Conservation (phyloP, 2,888 invertebrate genomes). For the Laspeyria flexula region DNA sequence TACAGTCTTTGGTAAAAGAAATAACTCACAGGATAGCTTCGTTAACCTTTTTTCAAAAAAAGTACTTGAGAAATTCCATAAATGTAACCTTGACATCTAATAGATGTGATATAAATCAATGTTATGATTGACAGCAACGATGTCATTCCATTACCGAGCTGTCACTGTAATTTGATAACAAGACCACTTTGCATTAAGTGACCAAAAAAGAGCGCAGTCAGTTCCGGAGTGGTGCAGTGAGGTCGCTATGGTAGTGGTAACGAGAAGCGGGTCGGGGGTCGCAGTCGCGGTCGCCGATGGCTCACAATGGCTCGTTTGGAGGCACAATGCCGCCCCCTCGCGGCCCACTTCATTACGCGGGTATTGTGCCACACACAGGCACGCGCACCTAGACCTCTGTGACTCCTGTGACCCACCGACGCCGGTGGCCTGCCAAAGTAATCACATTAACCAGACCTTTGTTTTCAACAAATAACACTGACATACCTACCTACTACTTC, state of each 20-base stretch:
- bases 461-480: slow-evolving; percentile 39
- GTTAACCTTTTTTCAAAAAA: no score
- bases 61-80: no score
- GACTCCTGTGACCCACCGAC: slow-evolving; percentile 69
- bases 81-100: background rate
- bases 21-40: no score
- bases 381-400: slow-evolving; percentile 58
- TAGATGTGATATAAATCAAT: slow-evolving; percentile 18
- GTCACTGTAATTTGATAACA: slow-evolving; percentile 45
- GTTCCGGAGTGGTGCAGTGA: slow-evolving; percentile 42
- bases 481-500: background rate
- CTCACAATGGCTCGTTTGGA: slow-evolving; percentile 81
- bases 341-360: slow-evolving; percentile 85
- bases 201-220: slow-evolving; percentile 35
- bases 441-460: slow-evolving; percentile 55
- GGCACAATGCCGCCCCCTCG: slow-evolving; percentile 81
- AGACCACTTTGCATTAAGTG: slow-evolving; percentile 34
- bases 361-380: slow-evolving; percentile 73
- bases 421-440: slow-evolving; percentile 64
- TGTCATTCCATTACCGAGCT: slow-evolving; percentile 16
- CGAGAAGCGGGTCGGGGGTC: slow-evolving; percentile 75
- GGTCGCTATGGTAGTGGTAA: slow-evolving; percentile 60
- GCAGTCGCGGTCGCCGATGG: slow-evolving; percentile 63
- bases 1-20: no score
- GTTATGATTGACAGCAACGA: slow-evolving; percentile 16